Evolutionary conservation across 2,888 invertebrate species (phyloP).

Genomic region (Celastrina argiolus): DNA sequence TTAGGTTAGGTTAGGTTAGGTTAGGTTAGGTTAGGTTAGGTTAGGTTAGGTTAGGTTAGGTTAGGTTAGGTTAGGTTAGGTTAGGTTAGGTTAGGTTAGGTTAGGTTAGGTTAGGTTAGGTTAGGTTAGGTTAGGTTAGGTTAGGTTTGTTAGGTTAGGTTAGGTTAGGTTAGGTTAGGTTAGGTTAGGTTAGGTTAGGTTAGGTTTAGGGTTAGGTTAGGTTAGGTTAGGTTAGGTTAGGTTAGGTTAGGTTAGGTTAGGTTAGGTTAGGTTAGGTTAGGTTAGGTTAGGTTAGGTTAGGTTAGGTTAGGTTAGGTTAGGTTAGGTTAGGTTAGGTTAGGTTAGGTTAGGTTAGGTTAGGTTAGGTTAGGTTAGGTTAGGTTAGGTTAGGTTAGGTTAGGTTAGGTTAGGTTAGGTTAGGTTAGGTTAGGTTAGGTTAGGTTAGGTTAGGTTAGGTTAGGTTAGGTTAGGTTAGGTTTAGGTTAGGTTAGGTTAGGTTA

Average conservation of each 20-base stretch:
- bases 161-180: slow-evolving; percentile 26
- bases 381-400: slow-evolving; percentile 26
- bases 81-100: slow-evolving; percentile 26
- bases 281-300: slow-evolving; percentile 27
- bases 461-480: no score
- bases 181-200: slow-evolving; percentile 27
- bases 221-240: slow-evolving; percentile 24
- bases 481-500: slow-evolving; percentile 27
- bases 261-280: slow-evolving; percentile 27
- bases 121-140: slow-evolving; percentile 26
- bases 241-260: slow-evolving; percentile 24
- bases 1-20: slow-evolving; percentile 28
- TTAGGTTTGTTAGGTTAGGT: slow-evolving; percentile 26
- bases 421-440: slow-evolving; percentile 27
- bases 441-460: slow-evolving; percentile 27
- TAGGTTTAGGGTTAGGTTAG: slow-evolving; percentile 27
- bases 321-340: slow-evolving; percentile 25
- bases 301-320: slow-evolving; percentile 26
- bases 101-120: slow-evolving; percentile 26
- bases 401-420: slow-evolving; percentile 28
- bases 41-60: slow-evolving; percentile 27
- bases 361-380: no score
- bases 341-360: slow-evolving; percentile 25
- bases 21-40: slow-evolving; percentile 27
- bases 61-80: slow-evolving; percentile 27